Percentiles rank a stretch among this genome's conserved stretches.
Conservation (phyloP, 2,113 vertebrate species). For the Dasyornis broadbenti region DNA sequence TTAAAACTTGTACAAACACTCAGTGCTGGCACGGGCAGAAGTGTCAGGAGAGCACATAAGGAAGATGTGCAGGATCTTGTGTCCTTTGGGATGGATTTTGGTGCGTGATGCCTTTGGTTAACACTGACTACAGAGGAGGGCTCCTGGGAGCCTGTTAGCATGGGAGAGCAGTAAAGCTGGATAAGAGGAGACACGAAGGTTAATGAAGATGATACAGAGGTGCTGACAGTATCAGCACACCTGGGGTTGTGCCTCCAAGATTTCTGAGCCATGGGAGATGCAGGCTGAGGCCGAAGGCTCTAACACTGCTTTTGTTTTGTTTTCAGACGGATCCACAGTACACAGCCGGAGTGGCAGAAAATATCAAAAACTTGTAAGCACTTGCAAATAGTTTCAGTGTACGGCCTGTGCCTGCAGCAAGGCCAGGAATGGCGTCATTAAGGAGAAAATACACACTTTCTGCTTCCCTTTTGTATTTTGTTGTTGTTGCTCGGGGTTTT, state of each 20-base stretch:
- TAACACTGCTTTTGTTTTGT: constrained; percentile 47
- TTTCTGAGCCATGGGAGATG: background rate
- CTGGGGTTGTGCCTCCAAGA: rapidly evolving
- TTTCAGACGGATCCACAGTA: constrained; percentile 80
- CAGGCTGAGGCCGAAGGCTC: background rate
- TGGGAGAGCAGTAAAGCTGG: background rate
- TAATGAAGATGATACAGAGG: background rate
- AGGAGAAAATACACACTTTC: background rate
- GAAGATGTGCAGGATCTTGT: background rate
- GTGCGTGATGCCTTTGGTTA: background rate
- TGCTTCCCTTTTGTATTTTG: background rate
- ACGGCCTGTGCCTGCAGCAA: background rate
- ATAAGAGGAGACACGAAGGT: background rate
- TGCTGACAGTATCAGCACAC: background rate
- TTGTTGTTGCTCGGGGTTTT: background rate
- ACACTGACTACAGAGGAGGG: background rate
- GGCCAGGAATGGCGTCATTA: background rate
- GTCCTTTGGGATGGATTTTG: background rate
- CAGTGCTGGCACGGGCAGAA: background rate
- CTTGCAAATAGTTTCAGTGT: background rate
- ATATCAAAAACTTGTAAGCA: constrained; percentile 83
- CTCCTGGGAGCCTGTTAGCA: background rate
- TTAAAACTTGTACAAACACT: background rate
- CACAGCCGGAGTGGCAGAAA: constrained; percentile 77
- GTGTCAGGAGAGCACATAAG: background rate